These are phyloP conservation scores for Falco naumanni DNA, from an alignment of 2,797 vertebrate species.

Conservation along the genomic window DNA sequence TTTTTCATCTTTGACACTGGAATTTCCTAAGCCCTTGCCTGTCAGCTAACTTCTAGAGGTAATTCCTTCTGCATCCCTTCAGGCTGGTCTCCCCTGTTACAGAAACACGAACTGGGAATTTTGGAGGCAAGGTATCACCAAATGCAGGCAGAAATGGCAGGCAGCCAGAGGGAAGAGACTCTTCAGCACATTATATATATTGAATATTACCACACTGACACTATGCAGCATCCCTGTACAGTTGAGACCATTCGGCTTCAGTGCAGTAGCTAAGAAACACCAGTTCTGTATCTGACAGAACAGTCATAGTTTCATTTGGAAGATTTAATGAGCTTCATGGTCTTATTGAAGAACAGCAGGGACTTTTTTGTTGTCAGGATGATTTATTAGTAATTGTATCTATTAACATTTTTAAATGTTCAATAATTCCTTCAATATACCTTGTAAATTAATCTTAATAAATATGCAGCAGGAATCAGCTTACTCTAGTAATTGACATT, in stretches of 20 bases:
- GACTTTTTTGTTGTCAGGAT: conserved; percentile 43
- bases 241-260: background rate
- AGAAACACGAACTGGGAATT: background rate
- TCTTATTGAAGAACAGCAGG: conserved; percentile 32
- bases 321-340: conserved; percentile 25
- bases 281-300: background rate
- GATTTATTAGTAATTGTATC: conserved; percentile 50
- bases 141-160: background rate
- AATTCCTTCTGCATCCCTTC: background rate
- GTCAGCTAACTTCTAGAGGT: background rate
- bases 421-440: conserved; percentile 31
- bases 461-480: conserved; percentile 59
- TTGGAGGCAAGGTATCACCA: background rate
- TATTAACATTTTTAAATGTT: conserved; percentile 62
- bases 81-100: background rate
- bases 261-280: background rate
- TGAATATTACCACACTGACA: background rate
- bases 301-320: background rate
- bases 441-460: conserved; percentile 70
- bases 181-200: background rate
- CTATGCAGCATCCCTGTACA: background rate
- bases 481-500: conserved; percentile 6
- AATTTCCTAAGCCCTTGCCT: background rate
- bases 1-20: background rate
- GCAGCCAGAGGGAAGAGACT: background rate